Conservation (phyloP, 2,113 vertebrate genomes). For the Corythornis cristatus region DNA sequence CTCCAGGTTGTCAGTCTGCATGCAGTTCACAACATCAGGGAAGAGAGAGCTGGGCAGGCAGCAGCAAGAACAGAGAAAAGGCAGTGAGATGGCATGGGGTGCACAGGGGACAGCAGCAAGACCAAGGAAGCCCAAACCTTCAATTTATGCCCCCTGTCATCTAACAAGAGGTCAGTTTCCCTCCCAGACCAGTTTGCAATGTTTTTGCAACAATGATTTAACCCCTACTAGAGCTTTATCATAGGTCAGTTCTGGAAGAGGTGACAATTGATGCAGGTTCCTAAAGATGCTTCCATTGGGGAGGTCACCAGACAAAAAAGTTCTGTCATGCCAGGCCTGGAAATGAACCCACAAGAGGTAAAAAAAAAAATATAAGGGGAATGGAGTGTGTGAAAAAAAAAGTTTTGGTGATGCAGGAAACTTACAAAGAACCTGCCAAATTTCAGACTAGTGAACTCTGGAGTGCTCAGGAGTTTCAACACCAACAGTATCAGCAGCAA, state of each 20-base stretch:
- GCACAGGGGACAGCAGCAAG: not conserved
- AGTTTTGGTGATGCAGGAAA: not conserved
- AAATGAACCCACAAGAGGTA: not conserved
- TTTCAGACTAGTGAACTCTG: not conserved
- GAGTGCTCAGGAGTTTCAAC: not conserved
- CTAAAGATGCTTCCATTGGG: not conserved
- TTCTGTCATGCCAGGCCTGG: not conserved
- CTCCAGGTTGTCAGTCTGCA: slow-evolving; percentile 99
- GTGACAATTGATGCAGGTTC: not conserved
- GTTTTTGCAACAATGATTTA: not conserved
- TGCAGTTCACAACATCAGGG: slow-evolving; percentile 98
- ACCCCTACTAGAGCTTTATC: not conserved
- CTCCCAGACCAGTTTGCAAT: not conserved
- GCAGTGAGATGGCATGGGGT: not conserved
- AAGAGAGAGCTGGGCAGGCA: slow-evolving; percentile 86
- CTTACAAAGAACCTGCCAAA: not conserved
- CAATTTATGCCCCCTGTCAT: not conserved
- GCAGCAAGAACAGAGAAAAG: not conserved
- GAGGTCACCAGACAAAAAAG: not conserved
- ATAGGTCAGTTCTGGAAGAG: not conserved
- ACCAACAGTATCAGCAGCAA: not conserved
- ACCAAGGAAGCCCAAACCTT: not conserved
- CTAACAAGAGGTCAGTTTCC: not conserved
- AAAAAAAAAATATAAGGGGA: not conserved
- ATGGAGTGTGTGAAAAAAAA: not conserved